Evolutionary conservation across 2,113 vertebrate species (phyloP).

Genomic region (Cottus gobio): DNA sequence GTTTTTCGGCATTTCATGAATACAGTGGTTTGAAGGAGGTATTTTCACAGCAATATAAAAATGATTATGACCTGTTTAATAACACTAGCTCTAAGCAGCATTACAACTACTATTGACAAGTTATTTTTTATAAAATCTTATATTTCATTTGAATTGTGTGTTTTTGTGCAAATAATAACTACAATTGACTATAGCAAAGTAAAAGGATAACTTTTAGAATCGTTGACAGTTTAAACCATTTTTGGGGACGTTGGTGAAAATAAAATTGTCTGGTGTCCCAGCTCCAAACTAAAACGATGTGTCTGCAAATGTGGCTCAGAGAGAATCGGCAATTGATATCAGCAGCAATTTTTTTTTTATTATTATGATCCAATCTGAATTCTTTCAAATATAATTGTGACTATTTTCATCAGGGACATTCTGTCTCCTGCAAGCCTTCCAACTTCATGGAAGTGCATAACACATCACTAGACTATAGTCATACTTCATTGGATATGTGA

Average conservation of each 20-base stretch:
- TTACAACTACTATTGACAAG: background rate
- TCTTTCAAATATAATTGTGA: too few relatives aligned
- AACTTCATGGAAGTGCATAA: background rate
- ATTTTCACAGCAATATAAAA: too few relatives aligned
- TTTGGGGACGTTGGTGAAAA: background rate
- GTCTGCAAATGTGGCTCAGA: background rate
- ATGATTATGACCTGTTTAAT: background rate
- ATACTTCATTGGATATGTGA: background rate
- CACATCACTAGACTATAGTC: constrained; percentile 1
- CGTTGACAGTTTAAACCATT: background rate
- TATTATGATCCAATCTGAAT: too few relatives aligned
- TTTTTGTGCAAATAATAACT: background rate
- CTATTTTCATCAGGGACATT: background rate
- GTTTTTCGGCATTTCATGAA: too few relatives aligned
- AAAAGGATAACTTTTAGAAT: background rate
- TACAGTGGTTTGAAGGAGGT: too few relatives aligned
- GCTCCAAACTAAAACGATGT: background rate
- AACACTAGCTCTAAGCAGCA: background rate
- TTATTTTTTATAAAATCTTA: background rate
- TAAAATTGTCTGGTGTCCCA: background rate
- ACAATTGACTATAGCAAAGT: background rate
- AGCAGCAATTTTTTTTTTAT: background rate
- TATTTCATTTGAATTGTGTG: background rate
- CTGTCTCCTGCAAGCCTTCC: background rate
- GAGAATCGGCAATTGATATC: background rate